These are phyloP conservation scores for Meleagris gallopavo DNA, from an alignment of 2,113 vertebrate genomes.

Conservation along the genomic window DNA sequence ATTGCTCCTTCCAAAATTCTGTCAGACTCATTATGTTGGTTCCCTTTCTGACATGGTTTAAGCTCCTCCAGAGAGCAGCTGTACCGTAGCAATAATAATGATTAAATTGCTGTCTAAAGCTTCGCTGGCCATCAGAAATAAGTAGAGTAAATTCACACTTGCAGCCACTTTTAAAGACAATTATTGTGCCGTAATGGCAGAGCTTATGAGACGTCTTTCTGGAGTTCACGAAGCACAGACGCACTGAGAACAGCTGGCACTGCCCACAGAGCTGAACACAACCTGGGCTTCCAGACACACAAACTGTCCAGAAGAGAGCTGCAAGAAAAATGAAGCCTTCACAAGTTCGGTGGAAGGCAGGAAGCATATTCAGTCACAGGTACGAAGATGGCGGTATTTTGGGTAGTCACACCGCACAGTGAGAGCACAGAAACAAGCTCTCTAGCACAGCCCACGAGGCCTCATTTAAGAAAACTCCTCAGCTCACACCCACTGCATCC, in stretches of 20 bases:
- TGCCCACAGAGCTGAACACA: background rate
- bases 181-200: background rate
- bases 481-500: too few relatives aligned
- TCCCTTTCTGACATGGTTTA: conserved; percentile 62
- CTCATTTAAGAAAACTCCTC: too few relatives aligned
- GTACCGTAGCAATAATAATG: conserved; percentile 65
- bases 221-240: background rate
- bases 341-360: background rate
- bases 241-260: background rate
- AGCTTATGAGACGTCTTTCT: background rate
- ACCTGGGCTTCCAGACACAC: background rate
- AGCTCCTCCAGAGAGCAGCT: conserved; percentile 57
- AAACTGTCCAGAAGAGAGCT: background rate
- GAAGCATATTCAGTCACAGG: background rate
- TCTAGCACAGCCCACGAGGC: rapidly evolving
- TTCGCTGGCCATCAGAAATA: conserved; percentile 69
- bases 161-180: conserved; percentile 5
- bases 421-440: background rate
- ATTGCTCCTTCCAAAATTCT: conserved; percentile 59
- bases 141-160: conserved; percentile 46
- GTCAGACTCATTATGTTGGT: conserved; percentile 69
- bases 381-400: background rate
- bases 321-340: background rate
- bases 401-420: background rate
- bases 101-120: conserved; percentile 75